Evolutionary conservation across 1,140 invertebrate genomes (phyloP), one percentile per base, ranked within the genome.

Genomic region (Homalodisca vitripennis): DNA sequence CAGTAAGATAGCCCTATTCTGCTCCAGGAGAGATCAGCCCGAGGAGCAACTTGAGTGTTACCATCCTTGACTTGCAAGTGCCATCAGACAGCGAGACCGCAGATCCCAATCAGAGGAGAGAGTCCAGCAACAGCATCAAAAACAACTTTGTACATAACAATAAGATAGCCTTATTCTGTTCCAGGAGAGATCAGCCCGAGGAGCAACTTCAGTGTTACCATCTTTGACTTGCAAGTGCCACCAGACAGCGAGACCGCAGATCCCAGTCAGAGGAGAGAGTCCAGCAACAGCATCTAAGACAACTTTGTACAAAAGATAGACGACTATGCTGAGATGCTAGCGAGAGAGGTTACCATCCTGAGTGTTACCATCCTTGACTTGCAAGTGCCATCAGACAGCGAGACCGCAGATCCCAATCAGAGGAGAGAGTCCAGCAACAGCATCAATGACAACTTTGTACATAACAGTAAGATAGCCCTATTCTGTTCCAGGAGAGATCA

Each of bases 311-410:
- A 41, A 30, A 26, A 55, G 20, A 63, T 29, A 62, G 10, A 12
- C 29, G 68, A 47, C 27, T 53, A 60, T 47, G 22, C 6, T 67
- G 70, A 24, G 70, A 71, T 32, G 51, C 62, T 10, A 71, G 70
- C 67, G 66, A 66, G 22, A 67, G 55, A 26, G 69, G 70, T n/a
- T n/a, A n/a, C n/a, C 62, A 66, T 55, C 34, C 60, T 69, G 53
- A 71, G 70, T 60, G 70, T 71, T 3, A 71, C 70, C 17, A 71
- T 71, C 53, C 70, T 71, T 22, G 70, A 71, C 51, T 41, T 71
- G 14, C 67, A 66, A 26, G 46, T 67, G 31, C 62, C 70, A 14
- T 71, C 67, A 64, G 66, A 68, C 48, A 29, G 66, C 2, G 41
- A 57, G 34, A 48, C 66, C 20, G 57, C 2, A n/a, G 53, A 68